Conservation (phyloP, 2,113 vertebrate genomes). For the Pterocles gutturalis region DNA sequence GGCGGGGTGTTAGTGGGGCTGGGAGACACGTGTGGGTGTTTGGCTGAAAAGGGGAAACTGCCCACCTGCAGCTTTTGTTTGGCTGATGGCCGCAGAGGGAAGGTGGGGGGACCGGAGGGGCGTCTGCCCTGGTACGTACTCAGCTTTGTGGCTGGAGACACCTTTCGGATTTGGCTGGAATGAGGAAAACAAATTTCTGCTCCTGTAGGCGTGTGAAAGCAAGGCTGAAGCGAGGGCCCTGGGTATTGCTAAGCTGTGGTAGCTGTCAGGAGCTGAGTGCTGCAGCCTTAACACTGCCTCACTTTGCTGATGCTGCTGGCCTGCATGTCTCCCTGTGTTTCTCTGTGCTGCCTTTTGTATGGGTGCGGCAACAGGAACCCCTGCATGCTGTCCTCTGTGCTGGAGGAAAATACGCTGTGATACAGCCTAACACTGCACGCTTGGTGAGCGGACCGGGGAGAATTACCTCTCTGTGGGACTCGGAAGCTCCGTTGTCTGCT, state of each 20-base stretch:
- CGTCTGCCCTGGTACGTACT: background rate
- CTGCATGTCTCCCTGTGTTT: conserved; percentile 8
- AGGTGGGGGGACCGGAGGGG: background rate
- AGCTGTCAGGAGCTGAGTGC: background rate
- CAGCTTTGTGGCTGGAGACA: background rate
- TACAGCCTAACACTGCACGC: background rate
- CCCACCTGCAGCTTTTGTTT: background rate
- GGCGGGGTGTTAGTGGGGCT: background rate
- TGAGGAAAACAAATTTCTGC: background rate
- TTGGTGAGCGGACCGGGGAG: background rate
- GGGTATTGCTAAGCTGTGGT: background rate
- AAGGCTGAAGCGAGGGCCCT: background rate
- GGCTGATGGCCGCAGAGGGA: background rate
- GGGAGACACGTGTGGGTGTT: background rate
- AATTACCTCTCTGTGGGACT: background rate
- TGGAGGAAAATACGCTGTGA: background rate
- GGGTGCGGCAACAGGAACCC: background rate
- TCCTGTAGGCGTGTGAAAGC: background rate
- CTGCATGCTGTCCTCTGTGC: background rate
- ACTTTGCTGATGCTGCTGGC: conserved; percentile 32
- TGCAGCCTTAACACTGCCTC: background rate
- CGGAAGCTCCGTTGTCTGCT: background rate
- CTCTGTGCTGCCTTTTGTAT: background rate
- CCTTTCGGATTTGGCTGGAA: background rate
- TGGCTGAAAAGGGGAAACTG: background rate